Evolutionary conservation across 2,113 vertebrate species (phyloP).

Genomic region (Condylura cristata): DNA sequence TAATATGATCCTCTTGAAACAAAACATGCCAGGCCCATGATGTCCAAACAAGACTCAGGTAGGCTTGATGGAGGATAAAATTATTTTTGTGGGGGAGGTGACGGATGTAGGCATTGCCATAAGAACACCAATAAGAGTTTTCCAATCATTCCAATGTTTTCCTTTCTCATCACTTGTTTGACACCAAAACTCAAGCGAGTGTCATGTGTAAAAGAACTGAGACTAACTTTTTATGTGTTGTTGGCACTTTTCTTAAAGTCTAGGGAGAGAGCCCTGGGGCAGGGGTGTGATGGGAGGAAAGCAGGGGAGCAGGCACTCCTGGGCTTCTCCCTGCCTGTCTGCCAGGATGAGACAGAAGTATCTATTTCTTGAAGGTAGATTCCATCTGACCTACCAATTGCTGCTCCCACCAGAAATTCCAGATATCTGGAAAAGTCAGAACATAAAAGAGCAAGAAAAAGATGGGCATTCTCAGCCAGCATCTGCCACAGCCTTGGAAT

Average conservation of each 20-base stretch:
- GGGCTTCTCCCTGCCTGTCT: not conserved
- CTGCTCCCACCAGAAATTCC: not conserved
- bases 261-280: not conserved
- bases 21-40: not conserved
- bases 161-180: not conserved
- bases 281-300: too few relatives aligned
- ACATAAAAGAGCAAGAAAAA: not conserved
- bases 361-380: not conserved
- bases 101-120: rapidly evolving
- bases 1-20: not conserved
- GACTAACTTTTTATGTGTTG: not conserved
- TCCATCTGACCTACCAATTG: not conserved
- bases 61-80: not conserved
- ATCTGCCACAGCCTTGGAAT: not conserved
- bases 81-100: rapidly evolving
- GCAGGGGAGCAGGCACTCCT: not conserved
- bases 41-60: not conserved
- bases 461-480: not conserved
- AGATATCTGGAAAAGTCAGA: not conserved
- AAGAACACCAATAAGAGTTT: not conserved
- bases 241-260: not conserved
- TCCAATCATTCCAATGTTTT: not conserved
- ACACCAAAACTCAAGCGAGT: not conserved
- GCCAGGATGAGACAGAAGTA: not conserved
- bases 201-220: not conserved